phyloP scores from a whole-genome alignment of 1,140 invertebrate species.

The Solenopsis invicta region DNA sequence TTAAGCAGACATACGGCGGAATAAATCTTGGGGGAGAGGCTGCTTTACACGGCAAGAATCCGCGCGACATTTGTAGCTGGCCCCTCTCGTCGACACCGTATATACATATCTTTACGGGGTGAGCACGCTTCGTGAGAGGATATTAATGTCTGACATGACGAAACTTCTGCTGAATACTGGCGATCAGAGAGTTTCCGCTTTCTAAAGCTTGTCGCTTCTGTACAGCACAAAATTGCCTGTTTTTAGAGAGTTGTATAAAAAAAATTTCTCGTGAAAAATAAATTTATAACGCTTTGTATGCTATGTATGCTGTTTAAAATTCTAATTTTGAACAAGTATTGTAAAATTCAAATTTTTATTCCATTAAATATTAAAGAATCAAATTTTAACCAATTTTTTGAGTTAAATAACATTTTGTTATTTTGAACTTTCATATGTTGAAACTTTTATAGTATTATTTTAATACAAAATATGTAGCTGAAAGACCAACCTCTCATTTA shows the following conservation, averaged over 20 bases:
- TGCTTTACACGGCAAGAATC: conserved; percentile 9
- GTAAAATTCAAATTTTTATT: neutral
- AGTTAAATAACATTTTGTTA: no score
- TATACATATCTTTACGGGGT: neutral
- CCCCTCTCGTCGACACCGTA: neutral
- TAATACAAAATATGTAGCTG: no score
- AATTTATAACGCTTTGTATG: neutral
- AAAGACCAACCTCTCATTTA: no score
- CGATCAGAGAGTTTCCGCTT: neutral
- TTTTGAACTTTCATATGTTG: no score
- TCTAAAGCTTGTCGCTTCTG: neutral
- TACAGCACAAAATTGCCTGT: neutral
- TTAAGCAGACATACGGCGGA: conserved; percentile 27
- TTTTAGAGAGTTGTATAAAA: conserved; percentile 3
- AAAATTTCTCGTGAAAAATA: neutral
- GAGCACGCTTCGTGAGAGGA: neutral
- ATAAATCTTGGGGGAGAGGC: conserved; percentile 35
- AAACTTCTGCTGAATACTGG: conserved; percentile 22
- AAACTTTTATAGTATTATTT: no score
- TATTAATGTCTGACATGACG: conserved; percentile 50
- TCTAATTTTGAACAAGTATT: neutral
- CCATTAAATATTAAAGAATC: no score
- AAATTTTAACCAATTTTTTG: no score
- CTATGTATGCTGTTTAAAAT: neutral
- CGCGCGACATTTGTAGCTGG: conserved; percentile 34